Evolutionary conservation across 2,888 invertebrate species (phyloP).

Genomic region (Dryomyza anilis): DNA sequence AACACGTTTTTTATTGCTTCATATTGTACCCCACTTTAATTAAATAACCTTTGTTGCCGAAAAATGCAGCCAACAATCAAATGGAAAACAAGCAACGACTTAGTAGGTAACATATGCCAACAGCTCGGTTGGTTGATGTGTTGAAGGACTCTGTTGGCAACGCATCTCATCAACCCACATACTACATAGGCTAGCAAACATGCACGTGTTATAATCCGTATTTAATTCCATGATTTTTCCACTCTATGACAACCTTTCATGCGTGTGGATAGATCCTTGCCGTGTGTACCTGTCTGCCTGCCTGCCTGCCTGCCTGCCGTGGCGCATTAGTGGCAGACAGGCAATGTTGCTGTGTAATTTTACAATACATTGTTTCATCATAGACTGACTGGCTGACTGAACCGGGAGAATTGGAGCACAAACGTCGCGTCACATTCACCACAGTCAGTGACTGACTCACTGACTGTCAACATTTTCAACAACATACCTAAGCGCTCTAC

Average conservation of each 20-base stretch:
- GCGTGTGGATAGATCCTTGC: not conserved
- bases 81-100: not conserved
- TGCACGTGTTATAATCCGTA: conserved; percentile 8
- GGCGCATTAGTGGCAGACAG: not conserved
- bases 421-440: not conserved
- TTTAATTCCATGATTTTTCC: conserved; percentile 5
- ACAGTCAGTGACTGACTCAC: not conserved
- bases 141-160: conserved; percentile 2
- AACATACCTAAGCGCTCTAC: not conserved
- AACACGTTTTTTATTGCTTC: conserved; percentile 6
- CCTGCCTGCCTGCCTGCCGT: not conserved
- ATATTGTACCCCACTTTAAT: conserved; percentile 15
- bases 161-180: not conserved
- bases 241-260: not conserved
- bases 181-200: not conserved
- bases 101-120: not conserved
- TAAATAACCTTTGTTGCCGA: conserved; percentile 1
- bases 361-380: not conserved
- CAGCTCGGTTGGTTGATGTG: not conserved
- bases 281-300: not conserved
- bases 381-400: not conserved
- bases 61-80: not conserved
- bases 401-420: not conserved
- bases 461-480: not conserved
- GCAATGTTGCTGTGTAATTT: not conserved